Evolutionary conservation across 2,797 vertebrate species (phyloP), one percentile per base, ranked within the genome.

Genomic region (Fistularia commersonii): DNA sequence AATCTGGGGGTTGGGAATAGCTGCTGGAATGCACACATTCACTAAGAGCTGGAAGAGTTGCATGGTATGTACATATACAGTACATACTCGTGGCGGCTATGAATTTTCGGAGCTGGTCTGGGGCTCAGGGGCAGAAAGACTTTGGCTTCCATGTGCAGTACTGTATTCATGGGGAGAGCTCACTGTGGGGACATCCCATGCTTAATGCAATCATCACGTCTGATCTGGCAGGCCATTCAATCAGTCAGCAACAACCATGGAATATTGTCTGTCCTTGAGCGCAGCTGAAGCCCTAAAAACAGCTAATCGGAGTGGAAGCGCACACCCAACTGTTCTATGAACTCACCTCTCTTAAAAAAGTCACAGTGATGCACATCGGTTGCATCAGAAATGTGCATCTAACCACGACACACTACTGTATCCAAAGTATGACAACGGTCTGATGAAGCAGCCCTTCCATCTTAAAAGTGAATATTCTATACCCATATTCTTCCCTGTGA

Each of bases 131-230:
- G 82, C 76, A 76, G 70, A 38, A 14, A 57, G 48, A 63, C 57
- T 66, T 23, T 23, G 53, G 38, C 45, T 67, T 38, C 61, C 2
- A 23, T 48, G 66, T 69, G 81, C 83, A 80, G 64, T 49, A 58
- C 72, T 65, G 50, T 71, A 82, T 89, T 90, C 77, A 83, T 71
- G 77, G 71, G 76, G 61, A 71, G 67, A 74, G 78, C 48, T 64
- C 54, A 35, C 51, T 35, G 52, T 3, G 45, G 64, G 69, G 61
- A 38, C 6, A 49, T 54, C 14, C 66, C 53, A 58, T 50, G 61
- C 79, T 82, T 62, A 69, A 46, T 51, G 4, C 58, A 70, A 81
- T 88, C 77, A 80, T 74, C 60, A 51, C 71, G 52, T 74, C 59
- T 40, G 65, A 79, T 78, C 72, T 67, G 59, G 33, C 23, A 63